Conservation (phyloP, 2,888 invertebrate species). For the Apoda limacodes region DNA sequence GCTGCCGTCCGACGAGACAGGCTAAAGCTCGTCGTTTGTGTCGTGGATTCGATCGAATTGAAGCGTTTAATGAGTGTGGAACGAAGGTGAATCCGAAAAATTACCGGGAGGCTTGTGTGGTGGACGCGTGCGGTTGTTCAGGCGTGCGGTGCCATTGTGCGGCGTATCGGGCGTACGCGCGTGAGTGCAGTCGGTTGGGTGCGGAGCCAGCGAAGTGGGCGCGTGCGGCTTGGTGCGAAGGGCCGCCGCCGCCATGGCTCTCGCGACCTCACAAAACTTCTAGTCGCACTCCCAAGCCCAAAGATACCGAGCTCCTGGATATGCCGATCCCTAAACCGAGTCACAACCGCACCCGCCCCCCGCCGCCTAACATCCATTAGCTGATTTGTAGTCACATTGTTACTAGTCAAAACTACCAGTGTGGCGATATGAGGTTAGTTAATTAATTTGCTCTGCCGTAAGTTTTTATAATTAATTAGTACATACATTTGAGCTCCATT, state of each 20-base stretch:
- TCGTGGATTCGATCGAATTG: slow-evolving; percentile 57
- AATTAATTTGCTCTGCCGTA: too few relatives aligned
- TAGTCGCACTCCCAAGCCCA: slow-evolving; percentile 21
- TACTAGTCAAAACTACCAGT: slow-evolving; percentile 65
- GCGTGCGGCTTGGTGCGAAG: slow-evolving; percentile 74
- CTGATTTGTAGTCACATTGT: slow-evolving; percentile 31
- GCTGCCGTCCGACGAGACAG: slow-evolving; percentile 62
- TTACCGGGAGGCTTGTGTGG: slow-evolving; percentile 87
- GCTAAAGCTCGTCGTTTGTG: slow-evolving; percentile 64
- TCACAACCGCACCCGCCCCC: slow-evolving; percentile 47
- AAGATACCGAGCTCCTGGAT: slow-evolving; percentile 31
- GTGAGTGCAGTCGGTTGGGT: slow-evolving; percentile 86
- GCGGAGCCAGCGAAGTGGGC: slow-evolving; percentile 80
- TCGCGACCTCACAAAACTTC: slow-evolving; percentile 31
- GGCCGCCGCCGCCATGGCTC: slow-evolving; percentile 47
- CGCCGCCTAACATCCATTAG: slow-evolving; percentile 56
- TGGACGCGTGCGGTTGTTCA: slow-evolving; percentile 91
- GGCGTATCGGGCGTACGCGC: slow-evolving; percentile 88
- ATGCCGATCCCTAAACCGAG: slow-evolving; percentile 39
- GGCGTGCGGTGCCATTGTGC: slow-evolving; percentile 88
- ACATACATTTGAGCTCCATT: too few relatives aligned
- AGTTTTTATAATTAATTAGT: too few relatives aligned
- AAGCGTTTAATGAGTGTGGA: slow-evolving; percentile 81
- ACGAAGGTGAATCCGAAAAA: slow-evolving; percentile 82
- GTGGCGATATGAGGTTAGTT: too few relatives aligned